Conservation (phyloP, 2,113 vertebrate species). For the Propithecus coquereli region DNA sequence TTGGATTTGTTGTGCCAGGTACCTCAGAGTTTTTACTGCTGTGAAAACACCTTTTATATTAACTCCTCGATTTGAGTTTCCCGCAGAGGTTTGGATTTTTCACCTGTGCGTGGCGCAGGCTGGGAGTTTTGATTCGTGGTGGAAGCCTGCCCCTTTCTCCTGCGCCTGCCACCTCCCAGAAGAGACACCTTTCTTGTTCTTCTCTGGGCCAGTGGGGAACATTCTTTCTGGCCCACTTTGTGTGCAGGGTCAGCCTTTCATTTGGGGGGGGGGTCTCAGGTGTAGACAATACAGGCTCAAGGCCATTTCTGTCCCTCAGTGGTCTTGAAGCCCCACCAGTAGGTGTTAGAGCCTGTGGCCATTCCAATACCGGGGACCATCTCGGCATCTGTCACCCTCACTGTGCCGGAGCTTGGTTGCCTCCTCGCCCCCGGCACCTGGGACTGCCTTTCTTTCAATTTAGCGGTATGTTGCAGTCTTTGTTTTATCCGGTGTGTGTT, state of each 20-base stretch:
- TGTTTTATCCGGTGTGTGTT: not conserved
- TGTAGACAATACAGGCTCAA: no score
- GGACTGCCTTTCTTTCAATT: not conserved
- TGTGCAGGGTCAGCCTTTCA: not conserved
- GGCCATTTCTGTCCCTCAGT: not conserved
- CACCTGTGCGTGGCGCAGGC: accelerated
- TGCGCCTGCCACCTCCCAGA: not conserved
- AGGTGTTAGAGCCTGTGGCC: not conserved
- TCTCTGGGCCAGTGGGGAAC: not conserved
- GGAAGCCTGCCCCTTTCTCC: accelerated
- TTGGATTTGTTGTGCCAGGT: not conserved
- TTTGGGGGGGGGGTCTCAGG: not conserved
- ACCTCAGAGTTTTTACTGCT: not conserved
- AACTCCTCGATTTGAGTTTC: not conserved
- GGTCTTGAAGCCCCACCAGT: not conserved
- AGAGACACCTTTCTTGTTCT: not conserved
- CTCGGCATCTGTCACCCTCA: not conserved
- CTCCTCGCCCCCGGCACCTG: not conserved
- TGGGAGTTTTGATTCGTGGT: accelerated
- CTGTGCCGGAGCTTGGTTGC: accelerated
- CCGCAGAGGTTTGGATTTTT: not conserved
- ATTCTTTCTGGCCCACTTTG: not conserved
- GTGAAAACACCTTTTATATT: not conserved
- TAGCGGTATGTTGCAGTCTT: accelerated
- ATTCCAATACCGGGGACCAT: not conserved